Conservation (phyloP, 2,797 vertebrate species). For the Eptatretus atami region DNA sequence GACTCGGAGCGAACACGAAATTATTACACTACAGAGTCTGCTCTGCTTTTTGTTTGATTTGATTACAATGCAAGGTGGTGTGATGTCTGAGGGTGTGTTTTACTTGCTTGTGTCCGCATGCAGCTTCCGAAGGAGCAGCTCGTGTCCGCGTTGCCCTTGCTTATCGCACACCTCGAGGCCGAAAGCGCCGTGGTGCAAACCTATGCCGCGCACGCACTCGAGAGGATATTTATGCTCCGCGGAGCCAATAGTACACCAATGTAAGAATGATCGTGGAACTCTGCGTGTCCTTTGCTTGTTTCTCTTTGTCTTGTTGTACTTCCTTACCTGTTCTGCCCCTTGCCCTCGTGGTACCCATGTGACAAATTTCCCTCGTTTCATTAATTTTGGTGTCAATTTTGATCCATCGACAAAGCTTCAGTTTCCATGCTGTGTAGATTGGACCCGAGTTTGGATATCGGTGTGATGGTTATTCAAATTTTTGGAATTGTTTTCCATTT, state of each 20-base stretch:
- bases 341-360: background rate
- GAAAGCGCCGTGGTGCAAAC: conserved; percentile 84
- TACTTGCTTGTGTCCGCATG: conserved; percentile 9
- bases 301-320: conserved; percentile 7
- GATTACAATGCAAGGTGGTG: too few relatives aligned
- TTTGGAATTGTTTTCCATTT: background rate
- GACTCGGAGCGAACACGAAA: too few relatives aligned
- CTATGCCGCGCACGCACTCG: conserved; percentile 66
- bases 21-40: too few relatives aligned
- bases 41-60: too few relatives aligned
- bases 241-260: conserved; percentile 45
- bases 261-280: conserved; percentile 20
- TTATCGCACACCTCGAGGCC: conserved; percentile 56
- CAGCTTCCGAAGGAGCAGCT: conserved; percentile 87
- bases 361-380: background rate
- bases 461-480: too few relatives aligned
- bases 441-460: too few relatives aligned
- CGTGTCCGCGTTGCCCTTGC: conserved; percentile 45
- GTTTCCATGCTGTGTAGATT: too few relatives aligned
- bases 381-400: background rate
- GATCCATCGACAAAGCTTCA: too few relatives aligned
- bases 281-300: too few relatives aligned
- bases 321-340: background rate
- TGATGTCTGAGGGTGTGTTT: too few relatives aligned
- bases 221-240: conserved; percentile 83